Evolutionary conservation across 1,140 invertebrate genomes (phyloP).

Genomic region (Acromyrmex heyeri): DNA sequence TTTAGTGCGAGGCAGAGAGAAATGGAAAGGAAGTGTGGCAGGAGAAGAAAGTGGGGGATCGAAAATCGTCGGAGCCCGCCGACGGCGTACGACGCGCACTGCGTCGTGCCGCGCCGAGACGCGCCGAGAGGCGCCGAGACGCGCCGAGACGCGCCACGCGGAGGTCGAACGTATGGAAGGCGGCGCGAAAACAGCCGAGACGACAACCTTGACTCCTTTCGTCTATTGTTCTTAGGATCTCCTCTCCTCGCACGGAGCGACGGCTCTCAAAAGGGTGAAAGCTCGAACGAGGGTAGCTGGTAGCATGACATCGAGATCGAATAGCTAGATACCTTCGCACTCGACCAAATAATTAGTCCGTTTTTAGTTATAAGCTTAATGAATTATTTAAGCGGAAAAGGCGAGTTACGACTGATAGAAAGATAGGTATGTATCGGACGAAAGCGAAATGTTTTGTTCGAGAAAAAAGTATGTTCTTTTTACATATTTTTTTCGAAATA

Average conservation of each 20-base stretch:
- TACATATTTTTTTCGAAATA: not conserved
- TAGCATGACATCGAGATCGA: conserved; percentile 21
- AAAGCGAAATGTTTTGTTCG: not conserved
- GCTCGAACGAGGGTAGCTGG: conserved; percentile 41
- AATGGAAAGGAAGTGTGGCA: not conserved
- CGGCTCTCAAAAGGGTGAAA: conserved; percentile 26
- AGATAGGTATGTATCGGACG: not conserved
- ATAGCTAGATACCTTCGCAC: not conserved
- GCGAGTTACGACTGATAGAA: not conserved
- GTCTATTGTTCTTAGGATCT: conserved; percentile 71
- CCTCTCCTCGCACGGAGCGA: conserved; percentile 44
- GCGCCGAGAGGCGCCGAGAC: not conserved
- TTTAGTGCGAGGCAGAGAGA: conserved; percentile 3
- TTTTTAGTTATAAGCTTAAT: conserved; percentile 1
- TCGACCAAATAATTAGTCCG: conserved; percentile 32
- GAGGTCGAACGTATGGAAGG: conserved; percentile 64
- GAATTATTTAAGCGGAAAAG: not conserved
- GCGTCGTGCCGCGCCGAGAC: not conserved
- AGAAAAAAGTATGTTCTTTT: not conserved
- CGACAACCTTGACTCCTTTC: conserved; percentile 75
- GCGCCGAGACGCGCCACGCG: conserved; percentile 15
- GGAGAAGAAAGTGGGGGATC: conserved; percentile 20
- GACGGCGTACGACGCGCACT: conserved; percentile 42
- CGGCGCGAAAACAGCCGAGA: conserved; percentile 63
- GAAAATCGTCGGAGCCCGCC: conserved; percentile 39